Conservation (phyloP, 2,113 vertebrate genomes). For the Spea bombifrons region DNA sequence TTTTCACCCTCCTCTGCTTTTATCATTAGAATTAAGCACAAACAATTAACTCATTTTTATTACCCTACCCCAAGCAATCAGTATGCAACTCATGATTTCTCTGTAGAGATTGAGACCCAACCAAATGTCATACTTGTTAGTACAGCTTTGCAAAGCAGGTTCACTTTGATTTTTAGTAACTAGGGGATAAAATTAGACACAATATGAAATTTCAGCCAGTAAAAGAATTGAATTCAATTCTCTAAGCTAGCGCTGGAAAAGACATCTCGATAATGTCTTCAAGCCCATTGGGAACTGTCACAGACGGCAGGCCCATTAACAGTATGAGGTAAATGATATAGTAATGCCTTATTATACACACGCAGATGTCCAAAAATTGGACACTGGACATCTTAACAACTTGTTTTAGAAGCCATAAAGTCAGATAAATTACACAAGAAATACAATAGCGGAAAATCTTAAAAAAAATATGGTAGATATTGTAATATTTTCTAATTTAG, state of each 20-base stretch:
- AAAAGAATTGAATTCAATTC: neutral
- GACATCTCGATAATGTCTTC: slow-evolving; percentile 8
- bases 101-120: neutral
- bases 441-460: slow-evolving; percentile 14
- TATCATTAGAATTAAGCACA: neutral
- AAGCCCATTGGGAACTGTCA: slow-evolving; percentile 8
- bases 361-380: neutral
- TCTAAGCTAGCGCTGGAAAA: neutral
- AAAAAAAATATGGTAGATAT: neutral
- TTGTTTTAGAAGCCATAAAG: neutral
- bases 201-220: neutral
- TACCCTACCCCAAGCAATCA: neutral
- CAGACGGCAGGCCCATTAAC: slow-evolving; percentile 4
- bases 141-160: neutral
- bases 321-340: slow-evolving; percentile 29
- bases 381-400: slow-evolving; percentile 12
- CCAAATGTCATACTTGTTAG: neutral
- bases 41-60: neutral
- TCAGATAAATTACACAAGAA: slow-evolving; percentile 11
- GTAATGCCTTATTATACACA: slow-evolving; percentile 10
- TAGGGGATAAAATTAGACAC: neutral
- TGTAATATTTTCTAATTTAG: too few species aligned
- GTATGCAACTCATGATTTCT: neutral
- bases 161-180: neutral
- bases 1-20: neutral